A percentile compares a stretch with the other conserved stretches of the same genome.
Conservation (phyloP, 2,113 vertebrate genomes). For the Atherinomorus stipes region DNA sequence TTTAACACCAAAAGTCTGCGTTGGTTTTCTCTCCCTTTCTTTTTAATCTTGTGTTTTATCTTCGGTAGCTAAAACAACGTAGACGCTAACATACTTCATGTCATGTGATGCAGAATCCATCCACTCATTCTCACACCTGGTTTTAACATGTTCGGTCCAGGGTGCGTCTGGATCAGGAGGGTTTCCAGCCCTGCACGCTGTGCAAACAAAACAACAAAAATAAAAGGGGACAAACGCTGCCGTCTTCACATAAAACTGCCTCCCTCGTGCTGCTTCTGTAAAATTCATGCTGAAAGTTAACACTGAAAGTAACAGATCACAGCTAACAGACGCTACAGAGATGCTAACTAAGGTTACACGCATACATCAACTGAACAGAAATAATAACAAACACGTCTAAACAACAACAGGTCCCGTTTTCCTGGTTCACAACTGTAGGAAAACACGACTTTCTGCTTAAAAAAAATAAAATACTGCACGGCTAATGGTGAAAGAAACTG, state of each 20-base stretch:
- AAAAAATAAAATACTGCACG: conserved; percentile 72
- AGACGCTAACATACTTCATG: conserved; percentile 38
- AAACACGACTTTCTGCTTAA: conserved; percentile 64
- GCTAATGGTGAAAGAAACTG: conserved; percentile 68
- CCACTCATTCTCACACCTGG: conserved; percentile 7
- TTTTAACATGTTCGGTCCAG: conserved; percentile 22
- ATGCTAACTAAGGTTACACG: conserved; percentile 45
- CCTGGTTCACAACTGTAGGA: conserved; percentile 35
- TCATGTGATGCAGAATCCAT: conserved; percentile 15
- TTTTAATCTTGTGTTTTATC: conserved; percentile 27
- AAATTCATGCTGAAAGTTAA: conserved; percentile 42
- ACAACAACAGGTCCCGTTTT: conserved; percentile 25
- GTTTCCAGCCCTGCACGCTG: not conserved
- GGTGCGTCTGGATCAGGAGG: not conserved
- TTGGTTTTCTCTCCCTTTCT: too few species aligned
- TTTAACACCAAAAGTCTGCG: too few species aligned
- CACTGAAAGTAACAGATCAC: conserved; percentile 59
- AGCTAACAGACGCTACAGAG: conserved; percentile 62
- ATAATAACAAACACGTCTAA: conserved; percentile 40
- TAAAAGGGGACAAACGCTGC: not conserved
- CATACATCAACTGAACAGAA: conserved; percentile 47
- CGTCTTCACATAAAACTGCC: not conserved
- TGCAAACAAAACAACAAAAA: conserved; percentile 1
- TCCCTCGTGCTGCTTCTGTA: conserved; percentile 14
- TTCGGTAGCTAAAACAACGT: conserved; percentile 56